These are phyloP conservation scores for Pilophorus perplexus DNA, from an alignment of 2,888 invertebrate genomes.

Conservation along the genomic window DNA sequence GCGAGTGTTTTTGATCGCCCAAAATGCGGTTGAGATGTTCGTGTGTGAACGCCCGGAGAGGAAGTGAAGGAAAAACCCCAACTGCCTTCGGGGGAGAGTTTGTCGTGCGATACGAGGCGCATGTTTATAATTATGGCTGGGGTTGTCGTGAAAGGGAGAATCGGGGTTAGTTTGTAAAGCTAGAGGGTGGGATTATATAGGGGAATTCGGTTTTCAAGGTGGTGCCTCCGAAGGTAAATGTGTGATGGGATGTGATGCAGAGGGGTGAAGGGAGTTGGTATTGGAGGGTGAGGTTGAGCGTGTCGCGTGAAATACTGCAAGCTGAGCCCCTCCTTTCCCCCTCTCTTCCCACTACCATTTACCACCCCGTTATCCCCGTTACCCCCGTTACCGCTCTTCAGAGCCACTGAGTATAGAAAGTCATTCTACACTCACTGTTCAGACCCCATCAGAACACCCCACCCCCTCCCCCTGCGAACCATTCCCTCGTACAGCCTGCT, in stretches of 20 bases:
- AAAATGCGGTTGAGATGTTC: background rate
- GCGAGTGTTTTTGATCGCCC: too few relatives aligned
- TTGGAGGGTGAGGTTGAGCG: background rate
- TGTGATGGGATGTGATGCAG: too few relatives aligned
- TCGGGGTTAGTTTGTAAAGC: background rate
- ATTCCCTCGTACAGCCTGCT: too few relatives aligned
- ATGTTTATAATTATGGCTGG: background rate
- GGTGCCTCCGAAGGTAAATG: constrained; percentile 4
- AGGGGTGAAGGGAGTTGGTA: background rate
- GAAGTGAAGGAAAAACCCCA: background rate
- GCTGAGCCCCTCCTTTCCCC: background rate
- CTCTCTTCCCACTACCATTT: background rate
- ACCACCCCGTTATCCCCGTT: too few relatives aligned
- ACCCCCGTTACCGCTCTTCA: too few relatives aligned
- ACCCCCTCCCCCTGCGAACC: too few relatives aligned
- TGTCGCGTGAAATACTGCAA: constrained; percentile 19
- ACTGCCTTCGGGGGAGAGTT: background rate
- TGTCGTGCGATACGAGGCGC: background rate
- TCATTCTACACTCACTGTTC: too few relatives aligned
- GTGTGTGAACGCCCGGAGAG: background rate
- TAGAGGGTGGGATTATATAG: background rate
- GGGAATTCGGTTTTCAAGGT: background rate
- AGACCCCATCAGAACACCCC: too few relatives aligned
- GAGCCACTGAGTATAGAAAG: too few relatives aligned
- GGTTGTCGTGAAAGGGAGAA: background rate